Percentiles rank a stretch among this genome's conserved stretches.
phyloP scores from a whole-genome alignment of 2,888 invertebrate genomes.

The Drosophila birchii region DNA sequence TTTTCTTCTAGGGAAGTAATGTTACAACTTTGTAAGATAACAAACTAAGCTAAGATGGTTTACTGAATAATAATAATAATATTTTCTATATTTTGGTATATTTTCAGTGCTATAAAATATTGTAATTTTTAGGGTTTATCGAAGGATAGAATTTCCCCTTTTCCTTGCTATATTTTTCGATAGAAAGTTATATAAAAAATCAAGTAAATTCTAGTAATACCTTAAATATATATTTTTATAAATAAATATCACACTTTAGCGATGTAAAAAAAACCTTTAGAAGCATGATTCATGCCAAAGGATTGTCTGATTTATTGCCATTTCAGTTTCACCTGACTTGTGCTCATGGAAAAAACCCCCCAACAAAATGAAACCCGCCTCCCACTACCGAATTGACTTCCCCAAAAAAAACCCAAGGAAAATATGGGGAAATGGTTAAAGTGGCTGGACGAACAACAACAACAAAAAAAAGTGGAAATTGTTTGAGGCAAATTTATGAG shows the following conservation, averaged over 20 bases:
- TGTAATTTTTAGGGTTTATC: too few species aligned
- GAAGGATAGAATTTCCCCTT: too few species aligned
- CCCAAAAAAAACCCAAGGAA: constrained; percentile 18
- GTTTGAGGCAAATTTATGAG: constrained; percentile 70
- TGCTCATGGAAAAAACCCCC: constrained; percentile 8
- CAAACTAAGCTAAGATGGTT: not conserved
- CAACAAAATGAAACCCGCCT: constrained; percentile 9
- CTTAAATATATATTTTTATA: not conserved
- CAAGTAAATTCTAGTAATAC: not conserved
- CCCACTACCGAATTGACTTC: constrained; percentile 8
- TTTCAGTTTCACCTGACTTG: constrained; percentile 25
- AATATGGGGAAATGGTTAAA: constrained; percentile 30
- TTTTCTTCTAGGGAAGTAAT: not conserved
- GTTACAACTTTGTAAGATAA: not conserved
- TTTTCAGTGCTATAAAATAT: too few species aligned
- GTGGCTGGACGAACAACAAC: not conserved
- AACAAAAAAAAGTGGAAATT: constrained; percentile 40
- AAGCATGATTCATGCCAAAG: constrained; percentile 16
- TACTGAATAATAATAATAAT: too few species aligned
- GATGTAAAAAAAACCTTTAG: not conserved
- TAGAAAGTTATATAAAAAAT: too few species aligned
- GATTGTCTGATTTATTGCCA: constrained; percentile 28
- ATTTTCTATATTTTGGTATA: too few species aligned
- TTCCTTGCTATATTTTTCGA: too few species aligned
- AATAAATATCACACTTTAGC: not conserved